phyloP scores from a whole-genome alignment of 1,140 invertebrate genomes.

The Aphidius gifuensis region DNA sequence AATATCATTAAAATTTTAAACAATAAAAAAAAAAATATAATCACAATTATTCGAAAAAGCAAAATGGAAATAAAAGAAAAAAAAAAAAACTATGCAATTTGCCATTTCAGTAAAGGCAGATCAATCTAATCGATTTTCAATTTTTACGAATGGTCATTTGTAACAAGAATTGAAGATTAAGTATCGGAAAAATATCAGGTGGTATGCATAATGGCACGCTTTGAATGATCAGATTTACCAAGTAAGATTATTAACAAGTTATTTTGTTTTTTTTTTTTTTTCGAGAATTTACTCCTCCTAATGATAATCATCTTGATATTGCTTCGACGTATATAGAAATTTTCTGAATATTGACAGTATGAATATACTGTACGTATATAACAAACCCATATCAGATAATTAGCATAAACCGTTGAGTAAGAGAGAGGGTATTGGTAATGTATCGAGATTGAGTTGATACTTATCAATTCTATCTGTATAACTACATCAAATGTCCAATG shows the following conservation, averaged over 20 bases:
- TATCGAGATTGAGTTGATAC: no score
- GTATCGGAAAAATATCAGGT: slow-evolving; percentile 17
- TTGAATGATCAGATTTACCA: slow-evolving; percentile 38
- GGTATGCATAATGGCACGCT: slow-evolving; percentile 49
- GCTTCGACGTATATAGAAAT: slow-evolving; percentile 37
- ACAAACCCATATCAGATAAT: slow-evolving; percentile 45
- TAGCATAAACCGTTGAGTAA: slow-evolving; percentile 38
- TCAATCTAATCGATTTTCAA: slow-evolving; percentile 16
- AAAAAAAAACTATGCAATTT: no score
- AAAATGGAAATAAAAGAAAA: no score
- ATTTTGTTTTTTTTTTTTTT: slow-evolving; percentile 15
- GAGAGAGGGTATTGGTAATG: slow-evolving; percentile 20
- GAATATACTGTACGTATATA: background rate
- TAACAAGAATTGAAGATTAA: background rate
- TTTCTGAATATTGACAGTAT: slow-evolving; percentile 18
- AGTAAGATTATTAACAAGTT: slow-evolving; percentile 43
- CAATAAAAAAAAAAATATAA: no score
- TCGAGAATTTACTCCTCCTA: background rate
- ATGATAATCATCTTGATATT: slow-evolving; percentile 50
- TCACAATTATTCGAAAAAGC: no score
- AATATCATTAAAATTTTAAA: no score
- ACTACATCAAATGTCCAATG: no score
- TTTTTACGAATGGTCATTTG: slow-evolving; percentile 14
- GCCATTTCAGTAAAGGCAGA: no score
- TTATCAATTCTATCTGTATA: no score